Evolutionary conservation across 2,113 vertebrate species (phyloP).

Genomic region (Clarias magur): DNA sequence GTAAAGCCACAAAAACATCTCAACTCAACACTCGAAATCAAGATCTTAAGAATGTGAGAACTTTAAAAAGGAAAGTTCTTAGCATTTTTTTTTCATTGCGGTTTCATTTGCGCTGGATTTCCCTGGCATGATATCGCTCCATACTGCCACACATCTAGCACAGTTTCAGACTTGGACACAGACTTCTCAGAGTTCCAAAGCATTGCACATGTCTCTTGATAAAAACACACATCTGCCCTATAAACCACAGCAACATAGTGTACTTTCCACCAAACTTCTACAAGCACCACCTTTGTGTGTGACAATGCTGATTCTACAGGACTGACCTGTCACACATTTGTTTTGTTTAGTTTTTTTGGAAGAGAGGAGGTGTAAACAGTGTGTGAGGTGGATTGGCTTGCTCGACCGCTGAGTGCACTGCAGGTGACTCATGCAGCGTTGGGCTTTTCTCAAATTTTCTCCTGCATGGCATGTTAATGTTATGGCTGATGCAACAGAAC

Average conservation of each 20-base stretch:
- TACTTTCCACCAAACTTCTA: not conserved
- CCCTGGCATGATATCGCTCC: not conserved
- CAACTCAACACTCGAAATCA: not conserved
- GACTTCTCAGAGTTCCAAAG: not conserved
- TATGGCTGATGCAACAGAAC: constrained; percentile 39
- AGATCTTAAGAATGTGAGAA: not conserved
- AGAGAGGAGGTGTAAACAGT: constrained; percentile 10
- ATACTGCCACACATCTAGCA: not conserved
- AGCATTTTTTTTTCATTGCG: not conserved
- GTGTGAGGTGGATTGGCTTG: constrained; percentile 25
- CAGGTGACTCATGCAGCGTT: constrained; percentile 33
- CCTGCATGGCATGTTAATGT: not conserved
- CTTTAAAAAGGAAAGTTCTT: not conserved
- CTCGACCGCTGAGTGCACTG: constrained; percentile 19
- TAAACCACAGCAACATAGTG: not conserved
- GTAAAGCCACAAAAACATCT: constrained; percentile 5
- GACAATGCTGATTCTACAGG: constrained; percentile 14
- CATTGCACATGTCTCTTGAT: not conserved
- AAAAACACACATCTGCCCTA: not conserved
- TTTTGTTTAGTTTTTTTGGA: not conserved
- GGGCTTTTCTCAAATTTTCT: constrained; percentile 19
- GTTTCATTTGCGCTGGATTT: not conserved
- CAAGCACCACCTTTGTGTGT: not conserved
- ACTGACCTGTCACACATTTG: constrained; percentile 5
- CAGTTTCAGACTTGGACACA: not conserved